Evolutionary conservation across 37 sponge, comb jelly and placozoan species (phyloP), one percentile per base, ranked within the genome.

Genomic region (Geodia barretti): DNA sequence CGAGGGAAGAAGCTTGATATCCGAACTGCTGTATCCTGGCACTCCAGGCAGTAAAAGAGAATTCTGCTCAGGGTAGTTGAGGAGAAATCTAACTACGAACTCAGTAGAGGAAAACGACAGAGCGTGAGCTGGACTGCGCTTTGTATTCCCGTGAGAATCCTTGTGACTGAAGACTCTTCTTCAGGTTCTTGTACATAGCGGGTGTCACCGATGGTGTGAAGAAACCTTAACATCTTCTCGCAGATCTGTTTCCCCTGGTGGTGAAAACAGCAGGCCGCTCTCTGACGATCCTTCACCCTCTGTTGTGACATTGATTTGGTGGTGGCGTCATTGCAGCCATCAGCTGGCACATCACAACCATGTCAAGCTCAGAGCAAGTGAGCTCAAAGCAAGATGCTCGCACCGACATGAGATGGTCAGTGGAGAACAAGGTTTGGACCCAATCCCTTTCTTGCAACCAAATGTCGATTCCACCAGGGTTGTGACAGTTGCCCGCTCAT

Each of bases 141-240:
- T 8, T 33, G 35, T 36, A 34, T 76, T 76, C 4, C 77, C 77
- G 29, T 76, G 77, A n/a, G n/a, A n/a, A n/a, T n/a, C n/a, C n/a
- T n/a, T n/a, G n/a, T n/a, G n/a, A n/a, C n/a, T n/a, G n/a, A n/a
- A n/a, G n/a, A n/a, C n/a, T n/a, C n/a, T n/a, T n/a, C n/a, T n/a
- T n/a, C n/a, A n/a, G n/a, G n/a, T n/a, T n/a, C n/a, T n/a, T n/a
- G n/a, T n/a, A n/a, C n/a, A n/a, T n/a, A n/a, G n/a, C n/a, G n/a
- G n/a, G n/a, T n/a, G n/a, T n/a, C n/a, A n/a, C n/a, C n/a, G n/a
- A n/a, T n/a, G n/a, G n/a, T n/a, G n/a, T n/a, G n/a, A n/a, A n/a
- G n/a, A n/a, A n/a, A n/a, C n/a, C 14, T 47, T 14, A 47, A 47
- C 14, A 14, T 47, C 31, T 65, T 65, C 28, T n/a, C 67, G 19